Evolutionary conservation across 2,797 vertebrate genomes (phyloP).

Genomic region (Tenualosa thibaudeaui): DNA sequence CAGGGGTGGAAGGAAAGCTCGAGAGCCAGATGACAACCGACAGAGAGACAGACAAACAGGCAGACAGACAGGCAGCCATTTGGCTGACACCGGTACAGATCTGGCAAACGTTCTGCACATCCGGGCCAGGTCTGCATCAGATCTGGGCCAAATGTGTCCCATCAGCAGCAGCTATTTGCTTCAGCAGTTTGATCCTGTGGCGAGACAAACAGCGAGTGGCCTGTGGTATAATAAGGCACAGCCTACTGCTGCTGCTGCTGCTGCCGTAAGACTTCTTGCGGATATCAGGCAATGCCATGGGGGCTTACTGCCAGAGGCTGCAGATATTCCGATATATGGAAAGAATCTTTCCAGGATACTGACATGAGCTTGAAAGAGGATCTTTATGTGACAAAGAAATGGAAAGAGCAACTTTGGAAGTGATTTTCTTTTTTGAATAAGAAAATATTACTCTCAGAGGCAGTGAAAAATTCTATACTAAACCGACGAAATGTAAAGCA

Average conservation of each 20-base stretch:
- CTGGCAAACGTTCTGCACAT: conserved; percentile 47
- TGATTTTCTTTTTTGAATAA: not conserved
- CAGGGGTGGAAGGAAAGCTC: not conserved
- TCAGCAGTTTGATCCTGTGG: not conserved
- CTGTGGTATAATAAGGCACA: not conserved
- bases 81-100: not conserved
- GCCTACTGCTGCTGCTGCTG: not conserved
- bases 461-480: not conserved
- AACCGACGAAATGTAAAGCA: not conserved
- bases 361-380: not conserved
- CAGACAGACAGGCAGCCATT: not conserved
- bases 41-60: too few species aligned
- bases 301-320: not conserved
- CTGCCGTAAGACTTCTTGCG: not conserved
- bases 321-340: not conserved
- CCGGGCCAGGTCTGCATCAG: not conserved
- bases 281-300: not conserved
- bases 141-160: not conserved
- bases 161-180: not conserved
- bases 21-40: not conserved
- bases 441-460: too few species aligned
- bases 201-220: not conserved
- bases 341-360: not conserved
- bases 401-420: not conserved
- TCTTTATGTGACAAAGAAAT: not conserved